Percentiles rank a stretch among this genome's conserved stretches.
These are phyloP conservation scores for Diplogasteroides magnus DNA, from an alignment of 1,140 invertebrate genomes.

Conservation along the genomic window DNA sequence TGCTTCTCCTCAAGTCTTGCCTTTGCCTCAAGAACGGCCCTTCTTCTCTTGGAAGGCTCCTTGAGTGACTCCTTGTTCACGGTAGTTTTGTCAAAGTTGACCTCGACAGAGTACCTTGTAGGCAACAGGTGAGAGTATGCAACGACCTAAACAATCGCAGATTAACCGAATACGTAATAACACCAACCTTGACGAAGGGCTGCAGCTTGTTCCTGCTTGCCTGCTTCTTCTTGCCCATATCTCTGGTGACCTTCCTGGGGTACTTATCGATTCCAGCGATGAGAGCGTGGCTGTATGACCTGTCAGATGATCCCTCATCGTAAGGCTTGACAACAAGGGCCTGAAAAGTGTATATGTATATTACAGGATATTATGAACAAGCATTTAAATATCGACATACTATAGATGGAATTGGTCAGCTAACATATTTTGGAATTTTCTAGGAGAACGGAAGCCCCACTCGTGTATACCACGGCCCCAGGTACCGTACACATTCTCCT, in stretches of 20 bases:
- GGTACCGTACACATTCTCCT: too few species aligned
- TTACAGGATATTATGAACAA: background rate
- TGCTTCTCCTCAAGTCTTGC: slow-evolving; percentile 89
- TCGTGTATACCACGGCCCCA: too few species aligned
- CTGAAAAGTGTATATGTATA: slow-evolving; percentile 64
- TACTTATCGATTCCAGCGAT: slow-evolving; percentile 88
- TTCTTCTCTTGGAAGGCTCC: slow-evolving; percentile 89
- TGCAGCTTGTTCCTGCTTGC: slow-evolving; percentile 93
- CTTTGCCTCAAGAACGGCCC: slow-evolving; percentile 83
- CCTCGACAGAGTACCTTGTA: slow-evolving; percentile 82
- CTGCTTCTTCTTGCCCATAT: slow-evolving; percentile 93
- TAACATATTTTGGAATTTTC: too few species aligned
- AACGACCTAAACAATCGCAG: slow-evolving; percentile 60
- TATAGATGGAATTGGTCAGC: too few species aligned
- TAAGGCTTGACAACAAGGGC: slow-evolving; percentile 91
- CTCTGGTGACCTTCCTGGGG: slow-evolving; percentile 68
- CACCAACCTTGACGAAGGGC: slow-evolving; percentile 87
- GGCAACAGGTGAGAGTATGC: slow-evolving; percentile 99
- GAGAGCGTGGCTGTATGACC: slow-evolving; percentile 90
- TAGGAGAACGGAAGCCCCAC: too few species aligned
- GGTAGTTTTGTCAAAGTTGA: slow-evolving; percentile 77
- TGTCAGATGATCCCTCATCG: slow-evolving; percentile 90
- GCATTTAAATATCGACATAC: too few species aligned
- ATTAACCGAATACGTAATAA: background rate
- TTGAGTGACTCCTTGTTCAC: slow-evolving; percentile 80